phyloP scores from a whole-genome alignment of 2,797 vertebrate genomes.

The Malacoraja senta region DNA sequence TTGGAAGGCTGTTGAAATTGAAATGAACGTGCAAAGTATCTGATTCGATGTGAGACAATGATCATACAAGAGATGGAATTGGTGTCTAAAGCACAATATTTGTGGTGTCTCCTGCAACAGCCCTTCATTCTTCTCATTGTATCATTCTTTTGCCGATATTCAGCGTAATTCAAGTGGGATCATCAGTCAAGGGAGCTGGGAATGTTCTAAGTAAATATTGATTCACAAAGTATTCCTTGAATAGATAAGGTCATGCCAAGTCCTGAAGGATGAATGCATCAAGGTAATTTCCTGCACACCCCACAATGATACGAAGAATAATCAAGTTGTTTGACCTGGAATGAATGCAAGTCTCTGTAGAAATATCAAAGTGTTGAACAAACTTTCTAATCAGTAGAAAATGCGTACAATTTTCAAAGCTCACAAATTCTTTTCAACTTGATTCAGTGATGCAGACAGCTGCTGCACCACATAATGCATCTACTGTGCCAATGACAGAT shows the following conservation, averaged over 20 bases:
- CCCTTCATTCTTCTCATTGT: not conserved
- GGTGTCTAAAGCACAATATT: not conserved
- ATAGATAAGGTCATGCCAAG: too few relatives aligned
- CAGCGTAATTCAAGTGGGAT: too few relatives aligned
- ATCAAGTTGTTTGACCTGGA: not conserved
- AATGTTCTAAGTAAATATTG: not conserved
- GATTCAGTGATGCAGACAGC: not conserved
- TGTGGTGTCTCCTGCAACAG: not conserved
- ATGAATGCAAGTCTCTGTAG: not conserved
- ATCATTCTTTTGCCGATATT: not conserved
- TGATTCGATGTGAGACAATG: not conserved
- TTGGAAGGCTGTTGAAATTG: not conserved
- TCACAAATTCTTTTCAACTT: not conserved
- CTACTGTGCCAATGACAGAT: not conserved
- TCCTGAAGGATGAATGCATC: too few relatives aligned
- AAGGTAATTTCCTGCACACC: too few relatives aligned
- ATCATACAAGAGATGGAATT: not conserved
- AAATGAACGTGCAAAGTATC: not conserved
- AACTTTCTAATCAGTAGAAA: not conserved
- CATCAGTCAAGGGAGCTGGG: not conserved
- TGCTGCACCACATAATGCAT: not conserved
- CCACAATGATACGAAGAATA: not conserved
- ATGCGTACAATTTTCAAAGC: not conserved
- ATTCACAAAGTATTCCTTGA: too few relatives aligned
- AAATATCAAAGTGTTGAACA: not conserved